These are phyloP conservation scores for Sphecodes monilicornis DNA, from an alignment of 2,888 invertebrate genomes.

Conservation along the genomic window DNA sequence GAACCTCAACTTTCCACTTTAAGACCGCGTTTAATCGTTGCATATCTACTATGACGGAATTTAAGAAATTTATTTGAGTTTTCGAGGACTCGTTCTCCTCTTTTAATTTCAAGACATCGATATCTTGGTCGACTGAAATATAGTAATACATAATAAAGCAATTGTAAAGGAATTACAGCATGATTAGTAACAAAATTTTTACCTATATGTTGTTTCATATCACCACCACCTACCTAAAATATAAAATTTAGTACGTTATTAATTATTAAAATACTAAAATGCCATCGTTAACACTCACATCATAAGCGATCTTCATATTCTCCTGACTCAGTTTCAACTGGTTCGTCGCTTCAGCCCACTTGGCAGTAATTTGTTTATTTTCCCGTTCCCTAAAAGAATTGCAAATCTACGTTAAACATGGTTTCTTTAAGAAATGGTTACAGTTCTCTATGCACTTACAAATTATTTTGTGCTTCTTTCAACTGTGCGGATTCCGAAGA, in stretches of 20 bases:
- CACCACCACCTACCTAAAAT: slow-evolving; percentile 68
- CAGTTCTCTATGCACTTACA: slow-evolving; percentile 69
- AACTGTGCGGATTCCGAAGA: slow-evolving; percentile 71
- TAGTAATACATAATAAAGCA: slow-evolving; percentile 32
- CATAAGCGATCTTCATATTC: slow-evolving; percentile 78
- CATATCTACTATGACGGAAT: slow-evolving; percentile 98
- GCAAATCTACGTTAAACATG: background rate
- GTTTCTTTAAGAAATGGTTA: background rate
- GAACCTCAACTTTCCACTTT: slow-evolving; percentile 90
- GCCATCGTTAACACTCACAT: slow-evolving; percentile 60
- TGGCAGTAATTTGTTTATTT: slow-evolving; percentile 75
- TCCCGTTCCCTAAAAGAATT: slow-evolving; percentile 76
- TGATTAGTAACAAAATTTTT: slow-evolving; percentile 22
- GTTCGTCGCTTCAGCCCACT: slow-evolving; percentile 72
- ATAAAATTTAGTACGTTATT: slow-evolving; percentile 45
- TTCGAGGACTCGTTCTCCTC: slow-evolving; percentile 89
- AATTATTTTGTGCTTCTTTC: slow-evolving; percentile 72
- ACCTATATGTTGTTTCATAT: slow-evolving; percentile 73
- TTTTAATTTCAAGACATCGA: slow-evolving; percentile 78
- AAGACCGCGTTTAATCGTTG: slow-evolving; percentile 96
- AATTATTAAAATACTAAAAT: background rate
- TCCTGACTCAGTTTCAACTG: slow-evolving; percentile 76
- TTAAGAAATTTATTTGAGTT: slow-evolving; percentile 94
- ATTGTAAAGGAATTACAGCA: background rate
- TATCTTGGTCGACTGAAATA: slow-evolving; percentile 50